phyloP scores from a whole-genome alignment of 2,888 invertebrate genomes.

The Euplexia lucipara region DNA sequence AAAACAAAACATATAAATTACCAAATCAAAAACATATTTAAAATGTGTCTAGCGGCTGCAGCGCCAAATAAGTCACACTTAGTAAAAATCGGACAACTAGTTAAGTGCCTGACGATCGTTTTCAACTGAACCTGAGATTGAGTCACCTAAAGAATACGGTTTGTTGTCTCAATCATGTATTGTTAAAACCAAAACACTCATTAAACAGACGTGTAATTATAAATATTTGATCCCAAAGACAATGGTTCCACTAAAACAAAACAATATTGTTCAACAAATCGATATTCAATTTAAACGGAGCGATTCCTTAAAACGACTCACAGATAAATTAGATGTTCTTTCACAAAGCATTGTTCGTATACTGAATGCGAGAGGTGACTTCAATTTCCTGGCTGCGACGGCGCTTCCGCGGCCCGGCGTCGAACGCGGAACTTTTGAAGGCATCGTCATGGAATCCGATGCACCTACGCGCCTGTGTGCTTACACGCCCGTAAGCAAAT shows the following conservation, averaged over 20 bases:
- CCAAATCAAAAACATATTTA: no score
- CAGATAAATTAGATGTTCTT: conserved; percentile 90
- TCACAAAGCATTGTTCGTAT: conserved; percentile 88
- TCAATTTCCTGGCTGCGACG: conserved; percentile 88
- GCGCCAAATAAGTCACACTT: no score
- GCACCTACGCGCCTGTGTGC: conserved; percentile 83
- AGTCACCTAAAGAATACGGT: not conserved
- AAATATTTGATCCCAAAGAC: conserved; percentile 39
- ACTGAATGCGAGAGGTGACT: conserved; percentile 84
- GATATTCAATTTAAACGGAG: conserved; percentile 88
- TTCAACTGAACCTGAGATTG: no score
- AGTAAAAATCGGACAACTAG: no score
- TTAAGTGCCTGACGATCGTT: no score
- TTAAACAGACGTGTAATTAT: conserved; percentile 32
- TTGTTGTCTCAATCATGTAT: not conserved
- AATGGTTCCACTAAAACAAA: conserved; percentile 68
- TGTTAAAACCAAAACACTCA: conserved; percentile 13
- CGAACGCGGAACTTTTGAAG: conserved; percentile 85
- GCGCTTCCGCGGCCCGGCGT: conserved; percentile 78
- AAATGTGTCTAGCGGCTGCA: no score
- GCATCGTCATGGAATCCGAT: conserved; percentile 83
- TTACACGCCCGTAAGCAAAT: conserved; percentile 83
- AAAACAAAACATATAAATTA: no score
- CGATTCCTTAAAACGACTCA: conserved; percentile 81
- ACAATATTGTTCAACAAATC: conserved; percentile 76